Conservation (phyloP, 2,113 vertebrate genomes). For the Corythoichthys haematopterus region DNA sequence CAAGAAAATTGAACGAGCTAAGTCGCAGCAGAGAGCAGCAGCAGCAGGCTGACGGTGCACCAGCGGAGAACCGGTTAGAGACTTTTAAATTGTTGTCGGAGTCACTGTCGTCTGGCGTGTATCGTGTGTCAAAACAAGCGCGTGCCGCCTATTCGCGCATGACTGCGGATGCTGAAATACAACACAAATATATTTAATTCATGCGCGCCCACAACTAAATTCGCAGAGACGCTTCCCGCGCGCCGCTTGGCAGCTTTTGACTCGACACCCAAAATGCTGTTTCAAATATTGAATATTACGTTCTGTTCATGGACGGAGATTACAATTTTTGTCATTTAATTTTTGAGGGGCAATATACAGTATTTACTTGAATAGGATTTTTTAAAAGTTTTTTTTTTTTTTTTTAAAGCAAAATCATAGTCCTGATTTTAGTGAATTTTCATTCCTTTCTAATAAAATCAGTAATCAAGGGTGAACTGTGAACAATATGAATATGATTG, state of each 20-base stretch:
- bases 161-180: neutral
- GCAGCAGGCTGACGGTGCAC: neutral
- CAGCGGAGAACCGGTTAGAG: slow-evolving; percentile 1
- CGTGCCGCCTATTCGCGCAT: neutral
- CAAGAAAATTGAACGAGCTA: neutral
- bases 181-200: slow-evolving; percentile 10
- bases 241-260: neutral
- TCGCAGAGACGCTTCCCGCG: neutral
- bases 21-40: slow-evolving; percentile 2
- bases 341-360: no score
- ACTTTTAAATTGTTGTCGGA: slow-evolving; percentile 4
- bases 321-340: neutral
- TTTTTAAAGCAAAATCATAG: neutral
- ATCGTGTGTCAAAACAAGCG: slow-evolving; percentile 9
- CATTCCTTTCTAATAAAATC: neutral
- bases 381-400: neutral
- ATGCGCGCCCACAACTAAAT: neutral
- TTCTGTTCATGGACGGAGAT: neutral
- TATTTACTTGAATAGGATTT: no score
- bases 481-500: neutral
- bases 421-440: neutral
- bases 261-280: neutral
- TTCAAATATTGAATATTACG: neutral
- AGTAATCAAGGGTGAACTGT: no score
- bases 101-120: neutral